phyloP scores from a whole-genome alignment of 53 echinoderm and acorn worm species.

The Stichopus horrens region DNA sequence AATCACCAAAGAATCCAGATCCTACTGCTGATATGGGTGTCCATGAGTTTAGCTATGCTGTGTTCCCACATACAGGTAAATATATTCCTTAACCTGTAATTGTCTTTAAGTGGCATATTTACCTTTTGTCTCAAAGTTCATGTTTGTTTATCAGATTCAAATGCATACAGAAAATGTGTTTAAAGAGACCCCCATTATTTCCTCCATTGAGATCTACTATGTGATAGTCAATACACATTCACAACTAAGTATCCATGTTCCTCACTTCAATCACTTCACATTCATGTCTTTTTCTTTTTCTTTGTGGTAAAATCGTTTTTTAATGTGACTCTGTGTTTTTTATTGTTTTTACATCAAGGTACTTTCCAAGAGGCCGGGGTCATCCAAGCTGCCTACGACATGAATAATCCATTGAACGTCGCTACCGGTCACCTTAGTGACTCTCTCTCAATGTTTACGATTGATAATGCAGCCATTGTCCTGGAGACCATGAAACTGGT shows the following conservation, averaged over 20 bases:
- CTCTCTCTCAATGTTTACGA: slow-evolving; percentile 49
- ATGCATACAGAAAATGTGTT: too few relatives aligned
- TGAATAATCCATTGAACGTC: slow-evolving; percentile 71
- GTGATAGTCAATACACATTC: too few relatives aligned
- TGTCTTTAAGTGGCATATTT: too few relatives aligned
- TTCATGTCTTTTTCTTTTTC: too few relatives aligned
- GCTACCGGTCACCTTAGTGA: not conserved
- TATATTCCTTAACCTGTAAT: not conserved
- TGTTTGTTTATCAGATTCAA: too few relatives aligned
- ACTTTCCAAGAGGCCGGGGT: slow-evolving; percentile 85
- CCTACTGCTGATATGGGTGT: slow-evolving; percentile 85
- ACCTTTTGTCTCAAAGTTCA: too few relatives aligned
- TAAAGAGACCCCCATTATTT: too few relatives aligned
- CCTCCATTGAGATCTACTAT: too few relatives aligned
- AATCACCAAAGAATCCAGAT: slow-evolving; percentile 86
- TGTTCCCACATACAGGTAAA: slow-evolving; percentile 87
- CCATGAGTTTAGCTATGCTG: slow-evolving; percentile 82
- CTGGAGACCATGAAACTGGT: slow-evolving; percentile 88
- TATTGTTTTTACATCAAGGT: slow-evolving; percentile 54
- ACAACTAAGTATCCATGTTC: too few relatives aligned
- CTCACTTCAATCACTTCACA: too few relatives aligned
- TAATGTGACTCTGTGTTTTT: too few relatives aligned
- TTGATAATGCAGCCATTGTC: slow-evolving; percentile 78
- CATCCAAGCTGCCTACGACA: slow-evolving; percentile 81
- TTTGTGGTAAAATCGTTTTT: too few relatives aligned